A percentile compares a stretch with the other conserved stretches of the same genome.
phyloP scores from a whole-genome alignment of 1,140 invertebrate genomes.

The Augochlora pura region DNA sequence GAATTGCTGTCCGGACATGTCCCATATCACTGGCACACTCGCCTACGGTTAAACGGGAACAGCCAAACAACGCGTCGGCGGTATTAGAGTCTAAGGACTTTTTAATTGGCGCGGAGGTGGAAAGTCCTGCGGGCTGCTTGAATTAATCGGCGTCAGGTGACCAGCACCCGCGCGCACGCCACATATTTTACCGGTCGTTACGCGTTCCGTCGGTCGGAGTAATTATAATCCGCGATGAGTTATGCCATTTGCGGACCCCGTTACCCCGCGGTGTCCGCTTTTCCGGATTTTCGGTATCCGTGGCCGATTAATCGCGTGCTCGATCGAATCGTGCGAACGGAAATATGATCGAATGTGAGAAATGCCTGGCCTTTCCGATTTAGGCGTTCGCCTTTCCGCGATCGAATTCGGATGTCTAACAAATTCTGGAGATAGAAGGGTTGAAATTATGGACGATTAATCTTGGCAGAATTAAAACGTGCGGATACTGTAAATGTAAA shows the following conservation, averaged over 20 bases:
- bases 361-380: too few species aligned
- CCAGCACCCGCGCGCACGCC: background rate
- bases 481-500: too few species aligned
- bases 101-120: background rate
- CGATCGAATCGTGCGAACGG: too few species aligned
- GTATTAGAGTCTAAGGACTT: background rate
- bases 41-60: too few species aligned
- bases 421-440: too few species aligned
- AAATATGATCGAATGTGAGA: too few species aligned
- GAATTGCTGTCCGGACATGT: too few species aligned
- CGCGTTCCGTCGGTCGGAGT: background rate
- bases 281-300: background rate
- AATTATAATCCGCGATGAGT: background rate
- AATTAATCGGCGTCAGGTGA: conserved; percentile 2
- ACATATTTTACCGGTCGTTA: conserved; percentile 1
- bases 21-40: too few species aligned
- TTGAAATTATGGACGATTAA: too few species aligned
- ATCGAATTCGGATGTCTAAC: too few species aligned
- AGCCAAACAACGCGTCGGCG: background rate
- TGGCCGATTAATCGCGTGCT: background rate
- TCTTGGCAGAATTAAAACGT: too few species aligned
- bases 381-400: too few species aligned
- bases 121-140: background rate
- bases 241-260: background rate
- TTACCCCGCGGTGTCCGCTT: background rate